A percentile compares a stretch with the other conserved stretches of the same genome.
These are phyloP conservation scores for Ichneumon xanthorius DNA, from an alignment of 2,888 invertebrate genomes.

Conservation along the genomic window DNA sequence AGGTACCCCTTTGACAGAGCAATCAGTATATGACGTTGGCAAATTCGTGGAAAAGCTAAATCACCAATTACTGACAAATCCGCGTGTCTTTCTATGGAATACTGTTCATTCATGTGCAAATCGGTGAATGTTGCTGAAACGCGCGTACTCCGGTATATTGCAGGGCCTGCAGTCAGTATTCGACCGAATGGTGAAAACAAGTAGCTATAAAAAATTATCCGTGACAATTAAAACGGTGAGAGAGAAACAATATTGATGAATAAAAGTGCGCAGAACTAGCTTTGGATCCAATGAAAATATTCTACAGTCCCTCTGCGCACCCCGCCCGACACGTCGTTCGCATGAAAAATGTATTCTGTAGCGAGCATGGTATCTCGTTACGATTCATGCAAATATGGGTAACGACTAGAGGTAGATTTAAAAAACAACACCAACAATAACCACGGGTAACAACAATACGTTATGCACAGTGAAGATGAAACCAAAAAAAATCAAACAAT, in stretches of 20 bases:
- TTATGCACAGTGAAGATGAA: background rate
- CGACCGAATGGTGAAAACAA: background rate
- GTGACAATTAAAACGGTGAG: constrained; percentile 41
- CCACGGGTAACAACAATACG: background rate
- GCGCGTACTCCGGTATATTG: no score
- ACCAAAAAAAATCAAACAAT: background rate
- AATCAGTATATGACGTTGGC: background rate
- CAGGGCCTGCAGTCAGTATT: background rate
- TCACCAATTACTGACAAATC: background rate
- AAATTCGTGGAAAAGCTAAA: background rate
- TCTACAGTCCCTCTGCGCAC: background rate
- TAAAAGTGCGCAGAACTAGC: constrained; percentile 18
- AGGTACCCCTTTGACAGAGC: background rate
- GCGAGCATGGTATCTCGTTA: constrained; percentile 47
- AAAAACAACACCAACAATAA: background rate
- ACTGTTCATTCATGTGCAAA: background rate
- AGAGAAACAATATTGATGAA: constrained; percentile 41
- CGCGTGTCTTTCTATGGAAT: background rate
- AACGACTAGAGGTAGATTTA: background rate
- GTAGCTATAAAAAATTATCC: constrained; percentile 45
- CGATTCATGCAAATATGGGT: constrained; percentile 46
- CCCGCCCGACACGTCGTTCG: constrained; percentile 32
- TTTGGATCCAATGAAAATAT: background rate
- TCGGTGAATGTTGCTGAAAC: background rate
- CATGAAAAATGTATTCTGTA: constrained; percentile 41